Conservation (phyloP, 1,140 invertebrate species). For the Helicoverpa armigera region DNA sequence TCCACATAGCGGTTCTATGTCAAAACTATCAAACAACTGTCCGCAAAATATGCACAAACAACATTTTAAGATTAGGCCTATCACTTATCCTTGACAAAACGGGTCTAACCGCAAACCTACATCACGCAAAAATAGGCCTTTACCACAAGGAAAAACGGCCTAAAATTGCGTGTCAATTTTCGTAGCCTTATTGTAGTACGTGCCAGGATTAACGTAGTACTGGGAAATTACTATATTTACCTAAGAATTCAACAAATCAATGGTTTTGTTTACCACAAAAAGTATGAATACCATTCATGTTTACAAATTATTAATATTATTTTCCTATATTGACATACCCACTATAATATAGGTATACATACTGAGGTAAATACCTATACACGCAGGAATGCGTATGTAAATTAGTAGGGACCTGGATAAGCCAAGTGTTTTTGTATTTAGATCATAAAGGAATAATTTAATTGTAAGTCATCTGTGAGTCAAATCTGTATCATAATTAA, state of each 20-base stretch:
- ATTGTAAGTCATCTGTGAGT: too few species aligned
- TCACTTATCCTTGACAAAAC: constrained; percentile 23
- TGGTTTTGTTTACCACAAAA: neutral
- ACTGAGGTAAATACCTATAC: too few species aligned
- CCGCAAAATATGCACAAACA: neutral
- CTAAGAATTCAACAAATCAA: neutral
- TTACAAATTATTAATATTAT: too few species aligned
- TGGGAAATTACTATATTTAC: neutral
- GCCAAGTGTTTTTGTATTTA: too few species aligned
- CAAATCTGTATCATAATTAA: too few species aligned
- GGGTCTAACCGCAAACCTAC: neutral
- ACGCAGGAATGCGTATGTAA: too few species aligned
- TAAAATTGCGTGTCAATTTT: neutral
- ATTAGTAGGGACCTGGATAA: too few species aligned
- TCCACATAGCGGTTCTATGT: too few species aligned
- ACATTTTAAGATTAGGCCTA: neutral
- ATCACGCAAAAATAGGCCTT: neutral
- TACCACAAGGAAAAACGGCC: neutral
- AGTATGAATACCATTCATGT: neutral
- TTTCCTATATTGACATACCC: too few species aligned
- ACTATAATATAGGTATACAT: too few species aligned
- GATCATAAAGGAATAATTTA: too few species aligned
- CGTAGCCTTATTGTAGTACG: neutral
- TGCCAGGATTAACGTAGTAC: constrained; percentile 6
- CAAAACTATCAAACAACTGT: too few species aligned